A percentile compares a stretch with the other conserved stretches of the same genome.
Evolutionary conservation across 2,113 vertebrate species (phyloP).

Genomic region (Dinomys branickii): DNA sequence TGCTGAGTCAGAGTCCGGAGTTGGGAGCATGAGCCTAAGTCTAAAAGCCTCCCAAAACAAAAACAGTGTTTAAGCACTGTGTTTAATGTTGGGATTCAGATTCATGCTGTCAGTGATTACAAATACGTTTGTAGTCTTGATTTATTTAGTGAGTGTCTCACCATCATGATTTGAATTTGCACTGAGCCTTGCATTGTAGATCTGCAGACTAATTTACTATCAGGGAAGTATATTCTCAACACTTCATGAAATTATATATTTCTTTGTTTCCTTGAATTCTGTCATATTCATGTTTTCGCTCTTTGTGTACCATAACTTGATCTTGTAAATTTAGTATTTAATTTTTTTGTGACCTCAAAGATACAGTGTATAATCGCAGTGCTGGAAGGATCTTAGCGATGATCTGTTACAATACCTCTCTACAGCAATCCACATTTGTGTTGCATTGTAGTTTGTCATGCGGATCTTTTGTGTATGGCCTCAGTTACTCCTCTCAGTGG

Average conservation of each 20-base stretch:
- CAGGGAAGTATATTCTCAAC: conserved; percentile 40
- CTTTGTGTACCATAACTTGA: conserved; percentile 55
- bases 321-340: conserved; percentile 51
- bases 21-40: neutral
- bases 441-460: conserved; percentile 35
- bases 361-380: conserved; percentile 36
- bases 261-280: conserved; percentile 38
- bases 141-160: conserved; percentile 44
- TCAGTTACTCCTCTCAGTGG: conserved; percentile 1
- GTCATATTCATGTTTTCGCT: conserved; percentile 40
- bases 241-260: neutral
- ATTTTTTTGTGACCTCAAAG: conserved; percentile 32
- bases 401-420: neutral
- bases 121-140: neutral
- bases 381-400: conserved; percentile 16
- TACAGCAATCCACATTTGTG: neutral
- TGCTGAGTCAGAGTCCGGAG: neutral
- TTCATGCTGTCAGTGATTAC: neutral
- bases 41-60: neutral
- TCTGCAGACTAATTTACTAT: conserved; percentile 44
- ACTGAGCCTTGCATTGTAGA: conserved; percentile 28
- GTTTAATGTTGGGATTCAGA: neutral
- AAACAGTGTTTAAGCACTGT: neutral
- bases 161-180: conserved; percentile 48
- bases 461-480: neutral